Conservation (phyloP, 2,888 invertebrate genomes). For the Diplazon laetatorius region DNA sequence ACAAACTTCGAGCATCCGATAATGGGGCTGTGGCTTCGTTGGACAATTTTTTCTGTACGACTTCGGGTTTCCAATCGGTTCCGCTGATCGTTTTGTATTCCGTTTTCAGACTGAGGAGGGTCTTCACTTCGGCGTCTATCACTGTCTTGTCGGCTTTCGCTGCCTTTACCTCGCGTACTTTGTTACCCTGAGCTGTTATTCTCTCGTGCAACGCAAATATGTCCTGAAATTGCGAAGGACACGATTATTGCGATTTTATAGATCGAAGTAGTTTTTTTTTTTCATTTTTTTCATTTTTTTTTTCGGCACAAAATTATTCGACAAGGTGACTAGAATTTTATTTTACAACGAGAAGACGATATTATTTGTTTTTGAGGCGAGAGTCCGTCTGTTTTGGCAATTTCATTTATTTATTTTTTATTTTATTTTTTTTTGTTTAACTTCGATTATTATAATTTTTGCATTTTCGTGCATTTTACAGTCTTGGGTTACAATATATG, state of each 20-base stretch:
- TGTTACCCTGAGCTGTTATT: slow-evolving; percentile 82
- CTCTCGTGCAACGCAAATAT: slow-evolving; percentile 74
- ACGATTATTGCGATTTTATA: no score
- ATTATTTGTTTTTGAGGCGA: no score
- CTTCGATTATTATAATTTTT: no score
- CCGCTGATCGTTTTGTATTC: slow-evolving; percentile 89
- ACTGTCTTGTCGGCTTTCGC: slow-evolving; percentile 84
- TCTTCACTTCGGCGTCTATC: slow-evolving; percentile 85
- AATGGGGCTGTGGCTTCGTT: slow-evolving; percentile 60
- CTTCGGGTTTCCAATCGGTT: slow-evolving; percentile 84
- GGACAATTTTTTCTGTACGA: slow-evolving; percentile 47
- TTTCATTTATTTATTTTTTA: no score
- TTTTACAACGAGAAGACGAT: background rate
- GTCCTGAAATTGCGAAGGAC: slow-evolving; percentile 30
- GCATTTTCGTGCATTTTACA: no score
- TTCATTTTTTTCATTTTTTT: background rate
- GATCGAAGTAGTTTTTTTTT: background rate
- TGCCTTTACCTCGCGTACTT: slow-evolving; percentile 74
- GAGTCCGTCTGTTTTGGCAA: no score
- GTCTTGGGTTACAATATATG: no score
- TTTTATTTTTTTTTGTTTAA: no score
- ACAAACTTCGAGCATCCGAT: slow-evolving; percentile 31
- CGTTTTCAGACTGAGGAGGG: slow-evolving; percentile 88
- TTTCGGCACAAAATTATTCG: no score
- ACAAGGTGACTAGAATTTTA: no score